Percentiles rank a stretch among this genome's conserved stretches.
These are phyloP conservation scores for Irena cyanogastra DNA, from an alignment of 2,113 vertebrate species.

Conservation along the genomic window DNA sequence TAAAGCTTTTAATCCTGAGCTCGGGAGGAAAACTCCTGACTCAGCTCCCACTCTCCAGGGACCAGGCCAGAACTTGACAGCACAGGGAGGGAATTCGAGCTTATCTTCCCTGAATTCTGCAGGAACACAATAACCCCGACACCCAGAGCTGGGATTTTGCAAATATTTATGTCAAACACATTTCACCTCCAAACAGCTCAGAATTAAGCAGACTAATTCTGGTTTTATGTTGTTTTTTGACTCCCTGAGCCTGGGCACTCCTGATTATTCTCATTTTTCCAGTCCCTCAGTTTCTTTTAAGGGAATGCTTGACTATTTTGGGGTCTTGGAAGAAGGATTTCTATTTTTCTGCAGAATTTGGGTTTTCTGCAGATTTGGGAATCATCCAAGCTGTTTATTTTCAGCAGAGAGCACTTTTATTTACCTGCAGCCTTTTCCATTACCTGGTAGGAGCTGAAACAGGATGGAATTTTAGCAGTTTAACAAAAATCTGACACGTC, in stretches of 20 bases:
- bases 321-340: neutral
- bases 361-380: too few species aligned
- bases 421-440: neutral
- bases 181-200: neutral
- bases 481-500: neutral
- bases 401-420: neutral
- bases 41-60: neutral
- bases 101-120: neutral
- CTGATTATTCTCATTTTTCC: rapidly evolving
- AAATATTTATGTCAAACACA: neutral
- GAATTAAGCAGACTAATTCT: neutral
- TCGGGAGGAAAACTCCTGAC: neutral
- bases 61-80: neutral
- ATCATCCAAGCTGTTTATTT: neutral
- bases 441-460: neutral
- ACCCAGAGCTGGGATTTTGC: neutral
- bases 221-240: rapidly evolving
- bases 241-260: neutral
- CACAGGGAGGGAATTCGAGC: neutral
- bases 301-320: rapidly evolving
- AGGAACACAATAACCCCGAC: neutral
- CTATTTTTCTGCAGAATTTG: neutral
- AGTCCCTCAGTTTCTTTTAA: rapidly evolving
- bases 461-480: neutral
- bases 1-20: neutral